These are phyloP conservation scores for Gobio gobio DNA, from an alignment of 2,113 vertebrate species.

Conservation along the genomic window DNA sequence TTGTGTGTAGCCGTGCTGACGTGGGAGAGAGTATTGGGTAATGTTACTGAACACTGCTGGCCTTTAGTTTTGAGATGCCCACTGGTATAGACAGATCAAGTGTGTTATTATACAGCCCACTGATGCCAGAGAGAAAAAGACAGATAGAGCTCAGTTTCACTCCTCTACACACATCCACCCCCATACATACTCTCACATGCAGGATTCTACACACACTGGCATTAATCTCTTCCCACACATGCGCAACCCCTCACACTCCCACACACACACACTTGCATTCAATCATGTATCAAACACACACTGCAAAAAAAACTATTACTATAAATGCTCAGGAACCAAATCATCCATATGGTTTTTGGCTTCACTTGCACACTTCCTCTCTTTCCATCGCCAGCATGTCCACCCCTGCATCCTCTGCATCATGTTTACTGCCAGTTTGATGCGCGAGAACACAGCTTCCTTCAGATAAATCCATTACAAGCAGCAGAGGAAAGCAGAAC, in stretches of 20 bases:
- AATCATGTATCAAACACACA: background rate
- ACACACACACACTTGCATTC: conserved; percentile 13
- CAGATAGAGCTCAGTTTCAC: conserved; percentile 22
- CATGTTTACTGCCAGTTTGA: conserved; percentile 39
- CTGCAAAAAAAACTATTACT: conserved; percentile 19
- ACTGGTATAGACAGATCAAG: conserved; percentile 28
- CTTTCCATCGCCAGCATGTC: background rate
- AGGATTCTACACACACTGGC: conserved; percentile 42
- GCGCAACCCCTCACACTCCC: conserved; percentile 23
- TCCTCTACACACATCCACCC: conserved; percentile 35
- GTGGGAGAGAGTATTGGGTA: conserved; percentile 2
- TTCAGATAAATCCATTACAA: conserved; percentile 54
- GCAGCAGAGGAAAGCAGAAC: conserved; percentile 36
- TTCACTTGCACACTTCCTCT: conserved; percentile 9
- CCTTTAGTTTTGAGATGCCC: conserved; percentile 15
- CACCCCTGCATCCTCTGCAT: conserved; percentile 52
- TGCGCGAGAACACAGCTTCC: conserved; percentile 39
- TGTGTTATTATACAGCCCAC: conserved; percentile 49
- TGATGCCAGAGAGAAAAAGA: conserved; percentile 34
- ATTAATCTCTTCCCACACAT: conserved; percentile 45
- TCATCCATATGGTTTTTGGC: background rate
- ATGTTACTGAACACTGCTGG: conserved; percentile 26
- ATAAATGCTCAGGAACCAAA: conserved; percentile 1
- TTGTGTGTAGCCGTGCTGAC: background rate
- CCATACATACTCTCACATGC: conserved; percentile 36